phyloP scores from a whole-genome alignment of 1,140 invertebrate species.

The Holcopasites calliopsidis region DNA sequence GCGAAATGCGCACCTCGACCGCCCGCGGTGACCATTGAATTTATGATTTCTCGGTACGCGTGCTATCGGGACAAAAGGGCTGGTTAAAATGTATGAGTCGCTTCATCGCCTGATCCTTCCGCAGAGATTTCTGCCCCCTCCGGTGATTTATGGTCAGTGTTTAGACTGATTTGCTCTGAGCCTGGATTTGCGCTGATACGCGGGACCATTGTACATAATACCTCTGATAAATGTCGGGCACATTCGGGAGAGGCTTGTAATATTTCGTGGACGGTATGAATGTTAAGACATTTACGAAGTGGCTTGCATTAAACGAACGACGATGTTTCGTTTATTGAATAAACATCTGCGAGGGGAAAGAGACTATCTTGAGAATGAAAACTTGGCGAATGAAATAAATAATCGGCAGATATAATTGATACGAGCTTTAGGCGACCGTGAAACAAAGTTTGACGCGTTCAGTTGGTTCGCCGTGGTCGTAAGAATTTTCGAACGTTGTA shows the following conservation, averaged over 20 bases:
- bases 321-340: too few relatives aligned
- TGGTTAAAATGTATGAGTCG: constrained; percentile 30
- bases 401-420: too few relatives aligned
- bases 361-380: too few relatives aligned
- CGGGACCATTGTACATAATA: not conserved
- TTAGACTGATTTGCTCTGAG: constrained; percentile 1
- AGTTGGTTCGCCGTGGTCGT: too few relatives aligned
- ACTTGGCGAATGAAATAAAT: too few relatives aligned
- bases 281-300: not conserved
- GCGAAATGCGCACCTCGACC: constrained; percentile 9
- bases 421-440: too few relatives aligned
- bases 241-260: not conserved
- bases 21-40: constrained; percentile 6
- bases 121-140: not conserved
- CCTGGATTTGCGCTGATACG: not conserved
- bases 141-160: not conserved
- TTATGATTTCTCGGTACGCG: not conserved
- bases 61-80: not conserved
- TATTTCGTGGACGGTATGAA: not conserved
- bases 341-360: not conserved
- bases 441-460: too few relatives aligned
- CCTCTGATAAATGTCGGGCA: not conserved
- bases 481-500: too few relatives aligned
- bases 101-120: not conserved
- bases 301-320: too few relatives aligned